phyloP scores from a whole-genome alignment of 2,888 invertebrate species.

The Diogma glabrata region DNA sequence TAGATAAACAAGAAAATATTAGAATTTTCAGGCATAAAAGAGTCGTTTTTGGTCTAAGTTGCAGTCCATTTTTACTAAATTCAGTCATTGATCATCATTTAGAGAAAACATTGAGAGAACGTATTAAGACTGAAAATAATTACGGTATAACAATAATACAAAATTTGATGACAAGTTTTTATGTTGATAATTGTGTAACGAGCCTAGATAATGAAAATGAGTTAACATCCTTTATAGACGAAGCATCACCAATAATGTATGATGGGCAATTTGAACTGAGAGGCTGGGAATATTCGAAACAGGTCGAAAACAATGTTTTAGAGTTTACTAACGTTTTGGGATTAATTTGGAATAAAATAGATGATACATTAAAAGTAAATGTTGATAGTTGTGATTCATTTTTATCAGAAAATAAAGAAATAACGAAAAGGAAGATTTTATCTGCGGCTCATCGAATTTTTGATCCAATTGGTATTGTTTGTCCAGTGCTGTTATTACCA shows the following conservation, averaged over 20 bases:
- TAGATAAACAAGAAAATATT: neutral
- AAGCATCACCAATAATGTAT: too few species aligned
- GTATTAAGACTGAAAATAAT: neutral
- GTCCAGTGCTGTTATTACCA: neutral
- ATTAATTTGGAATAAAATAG: neutral
- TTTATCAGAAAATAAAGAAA: neutral
- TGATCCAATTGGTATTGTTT: neutral
- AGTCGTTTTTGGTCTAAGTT: neutral
- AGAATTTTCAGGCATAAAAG: neutral
- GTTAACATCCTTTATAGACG: too few species aligned
- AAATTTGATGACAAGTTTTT: constrained; percentile 2
- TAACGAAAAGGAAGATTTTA: neutral
- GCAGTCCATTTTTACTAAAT: neutral
- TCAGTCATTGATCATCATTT: neutral
- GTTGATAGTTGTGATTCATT: neutral
- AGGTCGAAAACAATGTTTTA: neutral
- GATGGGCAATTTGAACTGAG: neutral
- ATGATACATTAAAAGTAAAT: neutral
- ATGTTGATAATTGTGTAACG: constrained; percentile 9
- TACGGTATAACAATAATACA: neutral
- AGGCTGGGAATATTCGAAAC: neutral
- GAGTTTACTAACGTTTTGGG: neutral
- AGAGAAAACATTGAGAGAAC: too few species aligned
- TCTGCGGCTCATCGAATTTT: neutral
- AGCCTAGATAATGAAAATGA: neutral